These are phyloP conservation scores for Phyto melanocephala DNA, from an alignment of 2,888 invertebrate genomes.

Conservation along the genomic window DNA sequence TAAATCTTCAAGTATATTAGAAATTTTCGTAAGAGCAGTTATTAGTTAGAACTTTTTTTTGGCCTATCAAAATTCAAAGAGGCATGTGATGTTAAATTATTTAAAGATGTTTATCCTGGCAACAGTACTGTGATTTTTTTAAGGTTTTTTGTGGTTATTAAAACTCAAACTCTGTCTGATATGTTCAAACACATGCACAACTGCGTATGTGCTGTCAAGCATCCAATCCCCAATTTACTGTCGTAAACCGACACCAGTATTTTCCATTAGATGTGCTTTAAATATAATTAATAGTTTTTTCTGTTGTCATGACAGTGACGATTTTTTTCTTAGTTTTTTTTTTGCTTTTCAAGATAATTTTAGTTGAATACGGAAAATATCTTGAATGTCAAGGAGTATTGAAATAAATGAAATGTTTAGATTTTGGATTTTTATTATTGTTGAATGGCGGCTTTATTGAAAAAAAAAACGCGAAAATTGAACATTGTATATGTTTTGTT, in stretches of 20 bases:
- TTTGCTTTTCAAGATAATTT: neutral
- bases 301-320: constrained; percentile 13
- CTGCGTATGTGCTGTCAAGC: neutral
- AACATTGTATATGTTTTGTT: no score
- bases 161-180: no score
- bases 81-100: neutral
- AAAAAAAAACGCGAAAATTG: neutral
- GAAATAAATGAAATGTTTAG: neutral
- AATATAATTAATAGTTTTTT: constrained; percentile 25
- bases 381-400: constrained; percentile 17
- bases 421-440: constrained; percentile 7
- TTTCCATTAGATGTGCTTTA: constrained; percentile 8
- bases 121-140: neutral
- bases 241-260: constrained; percentile 10
- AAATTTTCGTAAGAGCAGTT: no score
- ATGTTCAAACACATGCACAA: no score
- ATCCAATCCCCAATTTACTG: constrained; percentile 10
- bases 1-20: no score
- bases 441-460: neutral
- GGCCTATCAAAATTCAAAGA: no score
- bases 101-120: neutral
- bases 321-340: neutral
- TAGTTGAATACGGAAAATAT: neutral
- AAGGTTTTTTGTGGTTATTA: no score
- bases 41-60: no score